phyloP scores from a whole-genome alignment of 2,113 vertebrate genomes.

The Phoxinus phoxinus region DNA sequence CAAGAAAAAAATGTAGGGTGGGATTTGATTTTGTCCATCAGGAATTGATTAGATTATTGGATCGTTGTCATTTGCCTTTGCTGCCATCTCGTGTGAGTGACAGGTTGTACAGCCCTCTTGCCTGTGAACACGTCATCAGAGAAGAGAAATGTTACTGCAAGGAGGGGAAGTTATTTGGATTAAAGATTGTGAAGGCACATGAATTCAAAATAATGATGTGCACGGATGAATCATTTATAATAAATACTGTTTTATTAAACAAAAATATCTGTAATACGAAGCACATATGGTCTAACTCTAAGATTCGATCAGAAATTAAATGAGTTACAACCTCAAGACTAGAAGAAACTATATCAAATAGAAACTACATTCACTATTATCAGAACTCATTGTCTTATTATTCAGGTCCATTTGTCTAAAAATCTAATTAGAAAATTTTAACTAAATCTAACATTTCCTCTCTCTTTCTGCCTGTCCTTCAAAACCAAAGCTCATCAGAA shows the following conservation, averaged over 20 bases:
- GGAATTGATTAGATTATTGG: too few relatives aligned
- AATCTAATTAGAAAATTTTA: not conserved
- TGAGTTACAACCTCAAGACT: not conserved
- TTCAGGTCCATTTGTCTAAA: not conserved
- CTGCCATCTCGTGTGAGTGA: too few relatives aligned
- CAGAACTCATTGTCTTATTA: not conserved
- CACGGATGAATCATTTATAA: too few relatives aligned
- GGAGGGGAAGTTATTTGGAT: too few relatives aligned
- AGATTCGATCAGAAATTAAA: not conserved
- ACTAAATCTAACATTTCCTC: not conserved
- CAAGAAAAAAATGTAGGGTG: too few relatives aligned
- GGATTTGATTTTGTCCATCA: too few relatives aligned
- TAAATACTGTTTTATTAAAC: not conserved
- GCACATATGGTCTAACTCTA: not conserved
- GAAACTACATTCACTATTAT: not conserved
- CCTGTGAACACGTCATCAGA: too few relatives aligned
- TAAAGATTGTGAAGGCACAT: too few relatives aligned
- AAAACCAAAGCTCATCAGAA: constrained; percentile 70
- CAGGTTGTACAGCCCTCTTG: too few relatives aligned
- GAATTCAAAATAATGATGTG: too few relatives aligned
- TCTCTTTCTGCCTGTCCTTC: not conserved
- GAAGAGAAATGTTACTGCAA: too few relatives aligned
- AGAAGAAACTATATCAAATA: not conserved
- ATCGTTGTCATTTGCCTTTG: too few relatives aligned
- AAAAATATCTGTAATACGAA: not conserved